A percentile compares a stretch with the other conserved stretches of the same genome.
These are phyloP conservation scores for Cantharis lateralis DNA, from an alignment of 2,888 invertebrate genomes.

Conservation along the genomic window DNA sequence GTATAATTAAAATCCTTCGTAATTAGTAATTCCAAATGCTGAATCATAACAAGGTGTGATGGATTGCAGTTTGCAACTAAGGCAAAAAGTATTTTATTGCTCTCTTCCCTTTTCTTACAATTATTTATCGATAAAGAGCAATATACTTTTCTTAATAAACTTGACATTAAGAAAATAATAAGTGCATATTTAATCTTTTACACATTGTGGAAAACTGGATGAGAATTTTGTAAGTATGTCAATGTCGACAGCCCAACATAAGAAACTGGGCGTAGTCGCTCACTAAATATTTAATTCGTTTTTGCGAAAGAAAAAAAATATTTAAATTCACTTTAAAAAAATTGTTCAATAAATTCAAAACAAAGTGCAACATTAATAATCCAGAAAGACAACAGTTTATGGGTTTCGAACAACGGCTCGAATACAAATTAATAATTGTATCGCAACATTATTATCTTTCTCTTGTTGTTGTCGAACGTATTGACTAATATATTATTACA, in stretches of 20 bases:
- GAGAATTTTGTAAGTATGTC: constrained; percentile 5
- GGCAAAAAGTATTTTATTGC: neutral
- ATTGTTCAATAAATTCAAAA: constrained; percentile 8
- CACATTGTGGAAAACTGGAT: neutral
- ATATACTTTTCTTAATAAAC: neutral
- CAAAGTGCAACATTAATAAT: constrained; percentile 27
- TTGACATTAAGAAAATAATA: neutral
- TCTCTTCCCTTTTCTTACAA: neutral
- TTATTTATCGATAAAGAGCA: neutral
- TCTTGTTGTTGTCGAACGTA: constrained; percentile 22
- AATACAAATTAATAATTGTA: constrained; percentile 28
- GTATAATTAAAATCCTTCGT: neutral
- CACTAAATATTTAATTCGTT: neutral
- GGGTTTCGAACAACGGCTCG: constrained; percentile 21
- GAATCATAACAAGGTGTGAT: neutral
- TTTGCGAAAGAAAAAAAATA: neutral
- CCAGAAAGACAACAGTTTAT: constrained; percentile 23
- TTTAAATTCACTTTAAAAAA: neutral
- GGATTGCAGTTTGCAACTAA: neutral
- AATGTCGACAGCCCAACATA: neutral
- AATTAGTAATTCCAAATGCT: neutral
- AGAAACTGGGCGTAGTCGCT: constrained; percentile 1
- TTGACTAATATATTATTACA: constrained; percentile 29
- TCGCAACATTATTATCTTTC: constrained; percentile 29
- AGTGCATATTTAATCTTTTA: neutral